Percentiles rank a stretch among this genome's conserved stretches.
Evolutionary conservation across 2,888 invertebrate species (phyloP).

Genomic region (Coronaproctus castanopsis): DNA sequence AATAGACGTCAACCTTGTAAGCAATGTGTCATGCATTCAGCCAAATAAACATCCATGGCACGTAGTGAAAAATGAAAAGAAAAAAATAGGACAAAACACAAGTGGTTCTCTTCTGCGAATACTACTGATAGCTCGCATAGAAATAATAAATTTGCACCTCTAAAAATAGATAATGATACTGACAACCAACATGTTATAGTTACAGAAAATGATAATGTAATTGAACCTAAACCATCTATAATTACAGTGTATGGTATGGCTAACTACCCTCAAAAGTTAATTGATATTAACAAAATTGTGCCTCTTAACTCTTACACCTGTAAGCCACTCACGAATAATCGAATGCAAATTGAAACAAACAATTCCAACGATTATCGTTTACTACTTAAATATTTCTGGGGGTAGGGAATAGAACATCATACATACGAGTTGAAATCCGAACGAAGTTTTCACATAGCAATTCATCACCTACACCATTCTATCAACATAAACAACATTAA

Average conservation of each 20-base stretch:
- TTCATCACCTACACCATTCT: neutral
- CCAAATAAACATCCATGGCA: neutral
- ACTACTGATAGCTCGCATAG: too few species aligned
- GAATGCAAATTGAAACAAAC: neutral
- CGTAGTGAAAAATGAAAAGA: neutral
- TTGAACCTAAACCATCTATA: neutral
- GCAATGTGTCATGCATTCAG: neutral
- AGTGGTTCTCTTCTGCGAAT: neutral
- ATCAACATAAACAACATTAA: neutral
- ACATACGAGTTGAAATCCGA: neutral
- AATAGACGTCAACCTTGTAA: neutral
- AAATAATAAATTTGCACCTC: neutral
- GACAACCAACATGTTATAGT: neutral
- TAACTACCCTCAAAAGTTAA: neutral
- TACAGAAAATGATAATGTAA: neutral
- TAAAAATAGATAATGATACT: neutral
- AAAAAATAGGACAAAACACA: neutral
- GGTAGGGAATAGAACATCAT: neutral
- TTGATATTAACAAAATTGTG: neutral
- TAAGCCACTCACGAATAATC: neutral
- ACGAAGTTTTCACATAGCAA: neutral
- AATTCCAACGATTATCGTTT: neutral
- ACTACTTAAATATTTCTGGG: neutral
- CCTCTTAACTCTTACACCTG: neutral
- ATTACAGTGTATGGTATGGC: neutral